Evolutionary conservation across 2,888 invertebrate species (phyloP).

Genomic region (Chironomus riparius): DNA sequence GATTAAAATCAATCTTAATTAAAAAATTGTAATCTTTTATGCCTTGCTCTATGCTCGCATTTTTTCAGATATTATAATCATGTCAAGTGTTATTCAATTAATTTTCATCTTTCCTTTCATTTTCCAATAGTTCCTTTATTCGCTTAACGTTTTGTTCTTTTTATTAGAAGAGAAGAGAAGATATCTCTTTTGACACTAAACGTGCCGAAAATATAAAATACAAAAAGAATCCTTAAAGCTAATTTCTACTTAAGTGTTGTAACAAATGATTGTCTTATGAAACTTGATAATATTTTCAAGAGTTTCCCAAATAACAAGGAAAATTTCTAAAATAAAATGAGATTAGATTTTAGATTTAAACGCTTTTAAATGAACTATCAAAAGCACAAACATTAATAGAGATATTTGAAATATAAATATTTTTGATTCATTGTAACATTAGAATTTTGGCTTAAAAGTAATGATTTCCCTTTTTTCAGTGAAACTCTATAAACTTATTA

Average conservation of each 20-base stretch:
- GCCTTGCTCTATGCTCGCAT: too few relatives aligned
- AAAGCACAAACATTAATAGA: too few relatives aligned
- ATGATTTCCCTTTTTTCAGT: too few relatives aligned
- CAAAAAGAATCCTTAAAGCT: too few relatives aligned
- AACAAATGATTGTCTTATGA: neutral
- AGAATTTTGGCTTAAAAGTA: neutral
- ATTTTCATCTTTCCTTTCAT: neutral
- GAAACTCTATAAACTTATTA: too few relatives aligned
- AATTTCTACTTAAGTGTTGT: neutral
- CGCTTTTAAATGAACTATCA: too few relatives aligned
- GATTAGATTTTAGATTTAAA: neutral
- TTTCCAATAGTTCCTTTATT: neutral
- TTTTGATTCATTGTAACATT: too few relatives aligned
- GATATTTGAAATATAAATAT: too few relatives aligned
- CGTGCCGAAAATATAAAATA: too few relatives aligned
- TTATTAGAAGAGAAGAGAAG: neutral
- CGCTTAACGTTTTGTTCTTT: neutral
- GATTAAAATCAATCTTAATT: too few relatives aligned
- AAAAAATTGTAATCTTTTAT: too few relatives aligned
- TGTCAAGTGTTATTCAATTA: neutral
- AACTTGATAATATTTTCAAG: neutral
- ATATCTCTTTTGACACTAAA: neutral
- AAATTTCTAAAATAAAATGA: neutral
- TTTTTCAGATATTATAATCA: neutral
- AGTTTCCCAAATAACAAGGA: neutral